Base-by-base conservation (phyloP, 1,140 invertebrate species). In the Drosophila willistoni region DNA sequence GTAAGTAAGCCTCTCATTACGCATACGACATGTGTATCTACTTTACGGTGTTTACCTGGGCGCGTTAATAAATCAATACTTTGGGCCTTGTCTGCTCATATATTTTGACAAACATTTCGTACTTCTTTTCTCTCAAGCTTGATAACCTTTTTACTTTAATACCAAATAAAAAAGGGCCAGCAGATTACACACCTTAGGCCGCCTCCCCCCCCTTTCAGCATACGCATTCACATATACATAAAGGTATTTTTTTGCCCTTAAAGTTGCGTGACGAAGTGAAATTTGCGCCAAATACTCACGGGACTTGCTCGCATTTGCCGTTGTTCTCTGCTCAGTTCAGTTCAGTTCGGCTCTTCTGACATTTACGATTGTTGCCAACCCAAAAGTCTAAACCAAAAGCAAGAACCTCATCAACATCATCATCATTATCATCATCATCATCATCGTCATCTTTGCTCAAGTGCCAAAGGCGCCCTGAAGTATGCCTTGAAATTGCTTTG, bases 201-300 rank as follows among this genome's bases (percentile, higher is more conserved):
- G 77, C 22, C 22, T 3, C 4, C 3, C 3, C 22, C 80, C 83
- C 29, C 29, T 2, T 0, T 22, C 19, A 22, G 3, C 3, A 83
- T 84, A 89, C 73, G 84, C 75, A 89, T 77, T 17, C 44, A 51
- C 17, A 22, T 12, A 47, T 47, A 39, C 12, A 39, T 39, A 39
- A 39, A 39, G 36, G 36, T 13, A 39, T 22, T 51, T 51, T 51
- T 83, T 80, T 79, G 77, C 84, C 84, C 89, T 89, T 89, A 84
- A 89, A 87, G 84, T 89, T 89, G 84, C 84, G 84, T 89, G 84
- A 89, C 84, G 84, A 90, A 84, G 77, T 81, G 77, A 89, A 89
- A 89, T 90, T 89, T 89, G 85, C 81, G 77, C 76, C 85, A 81
- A 90, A 89, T 73, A 90, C 85, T 90, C 85, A 65, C 61, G 85